phyloP scores from a whole-genome alignment of 2,797 vertebrate genomes.

The Hydrolagus colliei region DNA sequence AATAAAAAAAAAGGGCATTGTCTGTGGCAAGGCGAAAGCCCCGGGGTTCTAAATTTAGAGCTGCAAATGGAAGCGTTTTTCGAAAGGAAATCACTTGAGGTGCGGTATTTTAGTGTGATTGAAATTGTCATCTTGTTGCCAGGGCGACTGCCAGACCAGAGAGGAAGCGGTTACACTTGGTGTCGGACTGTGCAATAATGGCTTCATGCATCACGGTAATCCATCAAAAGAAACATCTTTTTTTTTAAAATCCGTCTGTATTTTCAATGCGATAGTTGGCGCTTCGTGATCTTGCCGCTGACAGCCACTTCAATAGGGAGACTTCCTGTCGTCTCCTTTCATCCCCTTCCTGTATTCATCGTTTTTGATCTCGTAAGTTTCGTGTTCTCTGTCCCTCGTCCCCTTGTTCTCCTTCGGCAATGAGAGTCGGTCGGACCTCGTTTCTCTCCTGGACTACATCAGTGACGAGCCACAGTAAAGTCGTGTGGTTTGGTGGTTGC shows the following conservation, averaged over 20 bases:
- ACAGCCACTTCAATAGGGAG: neutral
- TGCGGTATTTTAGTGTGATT: slow-evolving; percentile 27
- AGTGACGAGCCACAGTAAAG: neutral
- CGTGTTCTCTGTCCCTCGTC: too few species aligned
- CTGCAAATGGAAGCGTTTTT: slow-evolving; percentile 33
- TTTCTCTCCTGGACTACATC: neutral
- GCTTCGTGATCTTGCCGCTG: neutral
- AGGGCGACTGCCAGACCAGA: slow-evolving; percentile 91
- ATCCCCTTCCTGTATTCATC: neutral
- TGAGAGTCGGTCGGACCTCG: too few species aligned
- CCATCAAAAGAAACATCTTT: neutral
- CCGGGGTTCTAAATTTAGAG: neutral
- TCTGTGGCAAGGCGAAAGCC: neutral
- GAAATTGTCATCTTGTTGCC: slow-evolving; percentile 45
- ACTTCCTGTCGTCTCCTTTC: neutral
- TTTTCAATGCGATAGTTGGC: neutral
- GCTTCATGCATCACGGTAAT: slow-evolving; percentile 97
- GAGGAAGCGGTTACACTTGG: slow-evolving; percentile 91
- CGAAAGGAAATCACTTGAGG: slow-evolving; percentile 34
- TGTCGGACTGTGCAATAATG: slow-evolving; percentile 92
- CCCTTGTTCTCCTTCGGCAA: too few species aligned
- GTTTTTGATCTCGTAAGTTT: neutral
- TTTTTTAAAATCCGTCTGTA: slow-evolving; percentile 17
- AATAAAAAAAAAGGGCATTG: neutral
- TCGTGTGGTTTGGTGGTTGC: neutral